Percentiles rank a stretch among this genome's conserved stretches.
These are phyloP conservation scores for Hydrochoerus hydrochaeris DNA, from an alignment of 2,113 vertebrate genomes.

Conservation along the genomic window DNA sequence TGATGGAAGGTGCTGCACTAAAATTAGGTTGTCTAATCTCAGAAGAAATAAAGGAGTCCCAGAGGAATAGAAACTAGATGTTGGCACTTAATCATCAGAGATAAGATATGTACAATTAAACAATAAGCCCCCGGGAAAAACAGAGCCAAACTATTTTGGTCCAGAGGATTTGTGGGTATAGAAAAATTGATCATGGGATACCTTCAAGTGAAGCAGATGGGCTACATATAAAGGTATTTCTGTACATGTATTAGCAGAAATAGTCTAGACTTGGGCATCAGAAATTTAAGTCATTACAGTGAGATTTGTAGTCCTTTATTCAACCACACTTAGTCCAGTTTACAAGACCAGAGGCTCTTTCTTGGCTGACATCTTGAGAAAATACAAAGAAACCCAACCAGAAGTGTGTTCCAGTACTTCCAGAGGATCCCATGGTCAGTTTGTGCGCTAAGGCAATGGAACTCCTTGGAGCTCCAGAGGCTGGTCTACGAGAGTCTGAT, in stretches of 20 bases:
- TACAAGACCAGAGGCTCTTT: not conserved
- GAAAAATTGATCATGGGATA: not conserved
- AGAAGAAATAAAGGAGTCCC: slow-evolving; percentile 22
- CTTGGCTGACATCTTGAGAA: not conserved
- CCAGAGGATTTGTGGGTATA: not conserved
- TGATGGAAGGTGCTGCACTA: not conserved
- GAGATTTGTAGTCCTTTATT: not conserved
- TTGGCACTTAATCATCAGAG: slow-evolving; percentile 20
- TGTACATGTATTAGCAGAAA: not conserved
- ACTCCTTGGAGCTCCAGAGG: not conserved
- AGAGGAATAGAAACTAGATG: slow-evolving; percentile 5
- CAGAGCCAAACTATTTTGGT: not conserved
- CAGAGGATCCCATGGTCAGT: not conserved
- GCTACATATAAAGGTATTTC: not conserved
- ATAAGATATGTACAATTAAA: slow-evolving; percentile 54
- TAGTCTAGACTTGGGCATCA: not conserved
- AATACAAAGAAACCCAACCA: not conserved
- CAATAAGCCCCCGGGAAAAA: slow-evolving; percentile 31
- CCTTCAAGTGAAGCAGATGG: slow-evolving; percentile 33
- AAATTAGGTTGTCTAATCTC: slow-evolving; percentile 48
- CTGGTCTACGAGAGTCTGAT: not conserved
- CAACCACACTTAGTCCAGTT: not conserved
- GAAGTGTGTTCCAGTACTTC: not conserved
- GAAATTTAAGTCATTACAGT: not conserved
- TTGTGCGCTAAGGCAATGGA: not conserved